Evolutionary conservation across 2,888 invertebrate genomes (phyloP), one percentile per base, ranked within the genome.

Genomic region (Phengaris alcon): DNA sequence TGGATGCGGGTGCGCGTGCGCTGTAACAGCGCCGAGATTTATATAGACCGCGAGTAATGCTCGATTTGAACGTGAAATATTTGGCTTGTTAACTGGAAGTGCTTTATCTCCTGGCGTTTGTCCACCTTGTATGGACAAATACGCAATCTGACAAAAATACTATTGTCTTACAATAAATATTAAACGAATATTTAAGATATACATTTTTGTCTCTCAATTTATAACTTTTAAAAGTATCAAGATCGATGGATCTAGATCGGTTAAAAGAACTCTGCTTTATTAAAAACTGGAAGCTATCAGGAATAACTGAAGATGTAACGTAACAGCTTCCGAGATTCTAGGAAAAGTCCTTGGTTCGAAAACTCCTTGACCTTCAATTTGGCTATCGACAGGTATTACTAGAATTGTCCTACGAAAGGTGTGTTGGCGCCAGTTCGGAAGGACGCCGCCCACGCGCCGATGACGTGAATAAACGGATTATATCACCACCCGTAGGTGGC

Each of bases 401-500:
- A 59, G 59, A 59, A 52, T 68, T 35, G 51, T 68, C 74, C 46
- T 78, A 76, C 75, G 77, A 78, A 80, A 79, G 77, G 78, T 77
- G 79, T 78, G 76, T 80, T 83, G 84, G 84, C 84, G 84, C 82
- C 84, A 85, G 83, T 80, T 84, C 83, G 86, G 89, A 90, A 91
- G 90, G 90, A 90, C 91, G 86, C 85, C 86, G 84, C 91, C 91
- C 88, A 91, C 92, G 86, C 88, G 77, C 81, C 80, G 68, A 77
- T 79, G 79, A 81, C 81, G 82, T 88, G 88, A 88, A 85, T 87
- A 87, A 88, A 86, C 80, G 80, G 89, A 89, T 91, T 92, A 91
- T 91, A 91, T 91, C 91, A 91, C 89, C 89, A 87, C 84, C 87
- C 89, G 92, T 92, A 91, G 91, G 92, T 89, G 90, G 90, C 92